phyloP scores from a whole-genome alignment of 1,140 invertebrate species.

The Hylaeus anthracinus region DNA sequence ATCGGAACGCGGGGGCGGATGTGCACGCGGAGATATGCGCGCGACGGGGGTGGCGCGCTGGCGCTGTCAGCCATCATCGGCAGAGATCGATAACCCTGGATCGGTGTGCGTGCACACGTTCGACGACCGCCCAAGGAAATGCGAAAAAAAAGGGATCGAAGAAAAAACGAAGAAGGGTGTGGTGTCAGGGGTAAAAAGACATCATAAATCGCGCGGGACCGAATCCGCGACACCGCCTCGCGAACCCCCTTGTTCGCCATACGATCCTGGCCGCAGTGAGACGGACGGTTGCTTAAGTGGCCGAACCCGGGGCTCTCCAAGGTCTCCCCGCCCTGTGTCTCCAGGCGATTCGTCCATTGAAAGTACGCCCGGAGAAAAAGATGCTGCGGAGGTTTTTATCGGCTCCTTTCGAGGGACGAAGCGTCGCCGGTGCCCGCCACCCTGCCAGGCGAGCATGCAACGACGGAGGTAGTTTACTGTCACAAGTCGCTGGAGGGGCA shows the following conservation, averaged over 20 bases:
- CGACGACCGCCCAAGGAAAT: not conserved
- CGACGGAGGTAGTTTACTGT: slow-evolving; percentile 55
- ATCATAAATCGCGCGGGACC: slow-evolving; percentile 53
- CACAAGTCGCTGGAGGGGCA: slow-evolving; percentile 42
- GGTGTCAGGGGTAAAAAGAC: slow-evolving; percentile 49
- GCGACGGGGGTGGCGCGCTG: slow-evolving; percentile 47
- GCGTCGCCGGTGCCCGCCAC: slow-evolving; percentile 79
- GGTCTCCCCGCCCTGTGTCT: slow-evolving; percentile 63
- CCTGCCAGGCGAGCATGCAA: slow-evolving; percentile 69
- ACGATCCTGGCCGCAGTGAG: slow-evolving; percentile 76
- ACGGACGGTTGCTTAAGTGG: slow-evolving; percentile 78
- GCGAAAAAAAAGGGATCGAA: slow-evolving; percentile 49
- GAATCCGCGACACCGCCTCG: slow-evolving; percentile 35
- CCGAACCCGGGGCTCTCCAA: slow-evolving; percentile 27
- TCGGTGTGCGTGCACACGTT: slow-evolving; percentile 53
- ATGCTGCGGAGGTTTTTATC: slow-evolving; percentile 73
- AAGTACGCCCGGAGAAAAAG: slow-evolving; percentile 74
- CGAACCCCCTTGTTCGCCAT: slow-evolving; percentile 68
- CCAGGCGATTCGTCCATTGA: slow-evolving; percentile 63
- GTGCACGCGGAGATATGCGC: slow-evolving; percentile 38
- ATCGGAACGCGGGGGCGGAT: not conserved
- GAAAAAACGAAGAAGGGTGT: slow-evolving; percentile 47
- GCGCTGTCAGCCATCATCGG: slow-evolving; percentile 64
- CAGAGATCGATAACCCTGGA: slow-evolving; percentile 60
- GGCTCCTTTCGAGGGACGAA: slow-evolving; percentile 76